Evolutionary conservation across 2,888 invertebrate genomes (phyloP), one percentile per base, ranked within the genome.

Genomic region (Drosophila subsilvestris): DNA sequence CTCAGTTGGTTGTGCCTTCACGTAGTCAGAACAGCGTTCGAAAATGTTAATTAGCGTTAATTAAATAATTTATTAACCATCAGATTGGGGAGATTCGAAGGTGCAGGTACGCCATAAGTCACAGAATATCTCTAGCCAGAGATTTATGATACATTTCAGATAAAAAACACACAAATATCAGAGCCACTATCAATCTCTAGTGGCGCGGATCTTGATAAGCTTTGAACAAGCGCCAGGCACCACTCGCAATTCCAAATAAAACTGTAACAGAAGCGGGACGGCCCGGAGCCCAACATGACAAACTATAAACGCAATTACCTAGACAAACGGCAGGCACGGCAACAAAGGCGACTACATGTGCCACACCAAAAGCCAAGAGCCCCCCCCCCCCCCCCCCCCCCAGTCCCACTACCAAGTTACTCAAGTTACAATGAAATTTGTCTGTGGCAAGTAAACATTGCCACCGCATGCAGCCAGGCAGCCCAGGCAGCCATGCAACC

Each of bases 401-500:
- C 47, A 62, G 49, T 20, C 51, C 47, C 61, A 80, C 90, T 88
- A 82, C 90, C 88, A 90, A 87, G 86, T 90, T 90, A 90, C 90
- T 90, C 89, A 81, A 82, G 90, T 90, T 90, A 90, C 90, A 90
- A 88, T 84, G 81, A 88, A 87, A 89, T 89, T 89, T 90, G 89
- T 86, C 84, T 78, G 83, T 51, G 74, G 62, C 72, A 74, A 78
- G 75, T 82, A 86, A 89, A 89, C 86, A 87, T 80, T 86, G 88
- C 89, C 85, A 84, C 87, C 58, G 76, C 45, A 32, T 37, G 58
- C 55, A 14, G 61, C 48, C 47, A 20, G 32, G 51, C 44, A 20
- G 32, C 47, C 44, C 10, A 22, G 5, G 73, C 74, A 22, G 73
- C 74, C 74, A 75, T 58, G 73, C 73, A 62, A 57, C 25, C 25